A percentile compares a stretch with the other conserved stretches of the same genome.
Evolutionary conservation across 1,140 invertebrate species (phyloP).

Genomic region (Brachionus angularis): DNA sequence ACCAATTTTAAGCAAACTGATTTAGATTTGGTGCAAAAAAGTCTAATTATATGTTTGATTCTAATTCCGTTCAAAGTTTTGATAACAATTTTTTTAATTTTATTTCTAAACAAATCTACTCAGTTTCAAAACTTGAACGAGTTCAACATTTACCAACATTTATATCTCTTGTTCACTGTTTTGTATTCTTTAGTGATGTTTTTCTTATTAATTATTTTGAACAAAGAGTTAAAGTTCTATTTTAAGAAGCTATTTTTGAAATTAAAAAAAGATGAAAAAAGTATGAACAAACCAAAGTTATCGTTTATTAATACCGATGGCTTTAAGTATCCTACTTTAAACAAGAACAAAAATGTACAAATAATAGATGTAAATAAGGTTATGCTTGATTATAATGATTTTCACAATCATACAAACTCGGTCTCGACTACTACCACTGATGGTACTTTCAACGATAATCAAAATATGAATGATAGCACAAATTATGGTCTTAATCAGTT

Average conservation of each 20-base stretch:
- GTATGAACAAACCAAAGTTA: not conserved
- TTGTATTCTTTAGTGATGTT: slow-evolving; percentile 1
- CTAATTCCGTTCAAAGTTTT: not conserved
- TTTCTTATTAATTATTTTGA: not conserved
- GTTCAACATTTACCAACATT: slow-evolving; percentile 1
- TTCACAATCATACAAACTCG: no score
- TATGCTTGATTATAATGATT: no score
- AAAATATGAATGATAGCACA: no score
- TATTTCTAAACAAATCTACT: slow-evolving; percentile 1
- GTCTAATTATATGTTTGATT: not conserved
- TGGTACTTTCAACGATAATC: not conserved
- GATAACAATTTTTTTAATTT: not conserved
- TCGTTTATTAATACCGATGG: no score
- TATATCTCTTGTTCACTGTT: not conserved
- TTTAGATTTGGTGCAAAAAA: slow-evolving; percentile 4
- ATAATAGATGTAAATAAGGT: no score
- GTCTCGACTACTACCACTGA: no score
- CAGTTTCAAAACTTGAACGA: not conserved
- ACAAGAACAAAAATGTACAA: no score
- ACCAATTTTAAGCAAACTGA: slow-evolving; percentile 35
- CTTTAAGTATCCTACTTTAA: no score
- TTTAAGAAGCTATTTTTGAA: not conserved
- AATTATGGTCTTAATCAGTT: no score
- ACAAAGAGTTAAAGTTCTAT: not conserved
- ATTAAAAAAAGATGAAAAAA: not conserved